Base-by-base conservation (phyloP, 2,797 vertebrate genomes). In the Enteromius paludinosus region DNA sequence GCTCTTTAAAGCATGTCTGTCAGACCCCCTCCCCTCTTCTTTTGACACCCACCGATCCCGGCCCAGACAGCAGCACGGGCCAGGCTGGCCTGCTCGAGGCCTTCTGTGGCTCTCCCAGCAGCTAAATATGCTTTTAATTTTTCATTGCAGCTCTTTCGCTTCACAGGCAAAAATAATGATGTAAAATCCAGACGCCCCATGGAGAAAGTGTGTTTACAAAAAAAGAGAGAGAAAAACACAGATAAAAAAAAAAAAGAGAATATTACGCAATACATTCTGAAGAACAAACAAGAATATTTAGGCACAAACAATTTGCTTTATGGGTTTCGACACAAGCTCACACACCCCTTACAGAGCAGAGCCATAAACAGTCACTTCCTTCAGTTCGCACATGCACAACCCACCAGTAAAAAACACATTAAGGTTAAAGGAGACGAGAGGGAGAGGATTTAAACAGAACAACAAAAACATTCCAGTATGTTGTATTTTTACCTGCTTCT, bases 1-100 rank as follows among this genome's bases (percentile, higher is more conserved):
- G 84, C 88, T 82, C 78, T 90, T 88, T 64, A 86, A 87, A 85
- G 82, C 84, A 89, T 88, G 87, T 87, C 88, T 82, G 85, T 90
- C 86, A 85, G 85, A 69, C 8, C 28, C 76, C 62, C 33, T 14
- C 33, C 8, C 11, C 41, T 45, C 47, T 68, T 25, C 20, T 68
- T 76, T 76, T 61, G 45, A 77, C 72, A 82, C 61, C 33, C 61
- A 54, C 47, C 25, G 35, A 82, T 35, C 45, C 54, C 9, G 1
- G 23, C 30, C 43, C 73, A 65, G 47, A 73, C 49, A 54, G 23
- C 30, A 10, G 35, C 59, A 75, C 11, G 38, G 68, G 45, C 33
- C 65, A 71, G 45, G 30, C 64, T 61, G 78, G 25, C 41, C 68
- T 72, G 75, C 80, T 70, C n/a, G 33, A 33, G 76, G 69, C 70